Evolutionary conservation across 2,797 vertebrate genomes (phyloP).

Genomic region (Squalus acanthias): DNA sequence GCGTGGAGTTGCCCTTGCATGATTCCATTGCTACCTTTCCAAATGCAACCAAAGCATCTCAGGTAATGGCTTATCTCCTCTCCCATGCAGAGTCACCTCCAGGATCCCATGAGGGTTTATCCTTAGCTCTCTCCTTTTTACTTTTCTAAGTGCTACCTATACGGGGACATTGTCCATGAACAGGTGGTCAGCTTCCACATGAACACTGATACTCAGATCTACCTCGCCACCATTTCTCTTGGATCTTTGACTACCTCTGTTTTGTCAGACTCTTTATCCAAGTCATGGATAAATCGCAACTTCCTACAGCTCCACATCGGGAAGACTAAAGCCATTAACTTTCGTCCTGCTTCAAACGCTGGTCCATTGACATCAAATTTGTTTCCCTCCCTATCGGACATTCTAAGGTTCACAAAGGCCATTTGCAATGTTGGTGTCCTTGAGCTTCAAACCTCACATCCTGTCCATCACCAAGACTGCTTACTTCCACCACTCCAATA

Average conservation of each 20-base stretch:
- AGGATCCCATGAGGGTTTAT: not conserved
- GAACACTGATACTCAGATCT: not conserved
- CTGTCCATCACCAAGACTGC: not conserved
- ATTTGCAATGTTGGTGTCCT: not conserved
- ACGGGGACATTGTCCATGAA: not conserved
- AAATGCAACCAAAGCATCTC: not conserved
- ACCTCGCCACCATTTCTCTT: not conserved
- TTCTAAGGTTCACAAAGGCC: not conserved
- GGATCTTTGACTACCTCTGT: not conserved
- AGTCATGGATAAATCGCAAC: not conserved
- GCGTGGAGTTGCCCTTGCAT: not conserved
- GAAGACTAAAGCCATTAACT: not conserved
- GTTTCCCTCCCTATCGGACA: not conserved
- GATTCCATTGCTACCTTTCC: not conserved
- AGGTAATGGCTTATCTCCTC: not conserved
- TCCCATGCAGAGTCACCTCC: not conserved
- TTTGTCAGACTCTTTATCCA: not conserved
- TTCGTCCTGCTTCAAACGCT: not conserved
- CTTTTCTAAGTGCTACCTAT: not conserved
- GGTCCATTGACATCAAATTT: not conserved
- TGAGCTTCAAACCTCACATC: not conserved
- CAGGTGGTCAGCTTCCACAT: not conserved
- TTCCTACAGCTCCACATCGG: too few species aligned
- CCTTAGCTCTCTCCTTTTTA: not conserved
- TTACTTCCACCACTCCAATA: not conserved